Evolutionary conservation across 2,888 invertebrate species (phyloP), one percentile per base, ranked within the genome.

Genomic region (Pharmacophagus antenor): DNA sequence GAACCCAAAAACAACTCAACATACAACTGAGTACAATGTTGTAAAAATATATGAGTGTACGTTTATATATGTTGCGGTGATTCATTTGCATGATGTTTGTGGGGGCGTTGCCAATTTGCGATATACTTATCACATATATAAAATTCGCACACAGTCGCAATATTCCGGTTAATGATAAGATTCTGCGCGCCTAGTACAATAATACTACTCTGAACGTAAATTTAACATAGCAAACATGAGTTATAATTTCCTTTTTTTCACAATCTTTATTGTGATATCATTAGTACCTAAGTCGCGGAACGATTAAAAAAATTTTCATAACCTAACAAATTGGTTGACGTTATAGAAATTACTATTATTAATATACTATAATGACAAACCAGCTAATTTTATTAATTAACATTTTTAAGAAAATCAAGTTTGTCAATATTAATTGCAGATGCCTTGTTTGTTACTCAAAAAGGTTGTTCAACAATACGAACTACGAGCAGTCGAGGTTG

Each of bases 11-110:
- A 53, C 27, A 2, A 6, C n/a, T 47, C 4, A 21, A 18, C 15
- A 27, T 54, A 46, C 2, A 22, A 23, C 23, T n/a, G 15, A 27
- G 22, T 6, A 42, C 21, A 42, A 21, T 7, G 1, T 7, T 23
- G 41, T 17, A 25, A 42, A 22, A 18, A 15, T 2, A 23, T 47
- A 15, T 25, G 41, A 17, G n/a, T 44, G 18, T 18, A 44, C 18
- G 44, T 20, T 20, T 56, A 52, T 25, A 47, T 50, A 46, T 17
- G 20, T 42, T 22, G 44, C 21, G 70, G 70, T 85, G 81, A 85
- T 70, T 84, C 80, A 83, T 86, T 86, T 87, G 88, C 17, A 83
- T 86, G 85, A 84, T 83, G 81, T 82, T 72, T 71, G 75, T 73
- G 77, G 80, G 80, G 89, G 89, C 86, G 89, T 80, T 72, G 73